phyloP scores from a whole-genome alignment of 2,888 invertebrate genomes.

The Chrysolina americana region DNA sequence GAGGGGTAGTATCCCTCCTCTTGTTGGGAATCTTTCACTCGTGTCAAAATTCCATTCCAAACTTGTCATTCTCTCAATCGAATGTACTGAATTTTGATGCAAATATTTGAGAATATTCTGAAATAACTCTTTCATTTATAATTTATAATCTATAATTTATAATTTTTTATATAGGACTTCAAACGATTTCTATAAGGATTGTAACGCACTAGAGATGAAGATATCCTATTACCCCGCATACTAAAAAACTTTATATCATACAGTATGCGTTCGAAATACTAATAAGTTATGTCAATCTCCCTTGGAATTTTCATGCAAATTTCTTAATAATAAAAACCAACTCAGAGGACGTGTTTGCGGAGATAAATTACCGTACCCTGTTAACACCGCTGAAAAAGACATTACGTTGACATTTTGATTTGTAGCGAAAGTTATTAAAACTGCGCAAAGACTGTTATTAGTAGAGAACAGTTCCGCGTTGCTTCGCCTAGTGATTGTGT shows the following conservation, averaged over 20 bases:
- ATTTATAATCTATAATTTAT: too few relatives aligned
- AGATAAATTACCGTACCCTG: slow-evolving; percentile 33
- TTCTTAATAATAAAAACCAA: slow-evolving; percentile 42
- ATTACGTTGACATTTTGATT: slow-evolving; percentile 37
- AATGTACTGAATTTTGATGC: too few relatives aligned
- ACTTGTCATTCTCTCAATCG: too few relatives aligned
- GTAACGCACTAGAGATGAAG: too few relatives aligned
- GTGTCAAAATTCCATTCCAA: too few relatives aligned
- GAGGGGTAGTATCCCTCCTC: too few relatives aligned
- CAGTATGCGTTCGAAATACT: slow-evolving; percentile 5
- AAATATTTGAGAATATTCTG: too few relatives aligned
- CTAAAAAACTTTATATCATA: neutral
- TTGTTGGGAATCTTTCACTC: too few relatives aligned
- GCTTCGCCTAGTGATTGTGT: slow-evolving; percentile 39
- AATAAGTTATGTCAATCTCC: slow-evolving; percentile 33
- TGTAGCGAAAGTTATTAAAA: slow-evolving; percentile 35
- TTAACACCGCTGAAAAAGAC: slow-evolving; percentile 36
- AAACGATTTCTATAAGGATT: too few relatives aligned
- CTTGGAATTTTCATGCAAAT: slow-evolving; percentile 41
- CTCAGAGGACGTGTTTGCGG: slow-evolving; percentile 33
- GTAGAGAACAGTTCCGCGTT: slow-evolving; percentile 42
- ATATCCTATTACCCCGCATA: too few relatives aligned
- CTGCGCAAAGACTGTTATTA: slow-evolving; percentile 40
- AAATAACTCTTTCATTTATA: too few relatives aligned
- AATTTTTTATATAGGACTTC: too few relatives aligned